A percentile compares a stretch with the other conserved stretches of the same genome.
These are phyloP conservation scores for Zhuqinia jingwanae DNA, from an alignment of 2,888 invertebrate genomes.

Conservation along the genomic window DNA sequence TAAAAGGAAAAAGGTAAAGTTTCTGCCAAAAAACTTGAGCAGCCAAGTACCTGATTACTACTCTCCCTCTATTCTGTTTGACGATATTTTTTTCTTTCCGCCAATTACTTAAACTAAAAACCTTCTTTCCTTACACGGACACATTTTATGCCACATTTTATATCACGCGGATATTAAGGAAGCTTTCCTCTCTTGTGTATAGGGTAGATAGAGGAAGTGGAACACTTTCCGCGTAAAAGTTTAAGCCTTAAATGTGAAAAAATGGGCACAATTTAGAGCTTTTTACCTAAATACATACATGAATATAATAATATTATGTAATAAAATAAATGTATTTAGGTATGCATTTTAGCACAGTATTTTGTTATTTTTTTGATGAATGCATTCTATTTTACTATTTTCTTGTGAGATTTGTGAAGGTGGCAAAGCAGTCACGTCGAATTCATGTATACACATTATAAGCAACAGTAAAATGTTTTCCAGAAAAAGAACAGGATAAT, in stretches of 20 bases:
- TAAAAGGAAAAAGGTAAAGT: neutral
- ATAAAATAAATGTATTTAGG: too few relatives aligned
- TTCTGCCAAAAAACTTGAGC: constrained; percentile 7
- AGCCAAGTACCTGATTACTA: too few relatives aligned
- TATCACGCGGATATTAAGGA: neutral
- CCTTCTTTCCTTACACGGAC: neutral
- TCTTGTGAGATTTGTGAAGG: too few relatives aligned
- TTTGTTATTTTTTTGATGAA: too few relatives aligned
- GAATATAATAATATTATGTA: neutral
- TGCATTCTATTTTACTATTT: too few relatives aligned
- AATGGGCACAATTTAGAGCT: too few relatives aligned
- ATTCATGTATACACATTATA: neutral
- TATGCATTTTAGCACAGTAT: neutral
- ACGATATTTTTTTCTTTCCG: constrained; percentile 3
- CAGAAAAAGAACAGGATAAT: too few relatives aligned
- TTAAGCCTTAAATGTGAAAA: neutral
- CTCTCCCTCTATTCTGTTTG: neutral
- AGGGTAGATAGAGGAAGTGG: constrained; percentile 3
- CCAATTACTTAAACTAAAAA: neutral
- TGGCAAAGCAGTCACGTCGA: too few relatives aligned
- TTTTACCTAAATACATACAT: neutral
- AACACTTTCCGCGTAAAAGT: constrained; percentile 2
- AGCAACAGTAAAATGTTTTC: neutral
- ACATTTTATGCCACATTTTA: neutral
- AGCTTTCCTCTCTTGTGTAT: too few relatives aligned